Percentiles rank a stretch among this genome's conserved stretches.
Conservation (phyloP, 2,888 invertebrate genomes). For the Drosophila falleni region DNA sequence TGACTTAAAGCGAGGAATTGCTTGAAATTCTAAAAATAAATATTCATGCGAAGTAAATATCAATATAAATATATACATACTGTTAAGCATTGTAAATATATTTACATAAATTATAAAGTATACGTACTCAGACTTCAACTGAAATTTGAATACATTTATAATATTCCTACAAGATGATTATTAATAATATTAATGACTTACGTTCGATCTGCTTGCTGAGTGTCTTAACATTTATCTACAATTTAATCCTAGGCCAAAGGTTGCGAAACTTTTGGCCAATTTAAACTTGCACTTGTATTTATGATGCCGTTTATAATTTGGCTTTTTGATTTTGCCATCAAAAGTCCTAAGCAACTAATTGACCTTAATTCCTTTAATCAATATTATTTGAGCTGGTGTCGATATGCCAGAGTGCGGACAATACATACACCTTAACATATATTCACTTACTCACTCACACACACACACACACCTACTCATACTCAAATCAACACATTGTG, state of each 20-base stretch:
- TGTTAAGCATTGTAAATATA: background rate
- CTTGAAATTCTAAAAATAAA: background rate
- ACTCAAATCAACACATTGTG: background rate
- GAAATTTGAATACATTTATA: background rate
- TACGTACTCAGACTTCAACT: background rate
- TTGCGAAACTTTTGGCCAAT: slow-evolving; percentile 4
- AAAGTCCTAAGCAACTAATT: slow-evolving; percentile 60
- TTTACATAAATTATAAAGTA: background rate
- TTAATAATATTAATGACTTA: background rate
- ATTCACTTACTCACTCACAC: slow-evolving; percentile 1
- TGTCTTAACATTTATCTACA: background rate
- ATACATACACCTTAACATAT: background rate
- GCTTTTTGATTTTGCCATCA: slow-evolving; percentile 40
- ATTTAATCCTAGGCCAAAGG: slow-evolving; percentile 2
- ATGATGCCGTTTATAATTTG: slow-evolving; percentile 24
- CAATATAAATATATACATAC: background rate
- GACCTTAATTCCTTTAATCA: slow-evolving; percentile 69
- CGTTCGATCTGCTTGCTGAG: background rate
- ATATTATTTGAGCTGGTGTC: slow-evolving; percentile 56
- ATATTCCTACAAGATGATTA: background rate
- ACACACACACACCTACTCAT: no score
- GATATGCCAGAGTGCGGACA: slow-evolving; percentile 21
- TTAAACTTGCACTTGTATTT: background rate
- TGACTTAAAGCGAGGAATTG: slow-evolving; percentile 9
- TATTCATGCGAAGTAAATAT: background rate